These are phyloP conservation scores for Drosophila lacertosa DNA, from an alignment of 1,140 invertebrate genomes.

Conservation along the genomic window DNA sequence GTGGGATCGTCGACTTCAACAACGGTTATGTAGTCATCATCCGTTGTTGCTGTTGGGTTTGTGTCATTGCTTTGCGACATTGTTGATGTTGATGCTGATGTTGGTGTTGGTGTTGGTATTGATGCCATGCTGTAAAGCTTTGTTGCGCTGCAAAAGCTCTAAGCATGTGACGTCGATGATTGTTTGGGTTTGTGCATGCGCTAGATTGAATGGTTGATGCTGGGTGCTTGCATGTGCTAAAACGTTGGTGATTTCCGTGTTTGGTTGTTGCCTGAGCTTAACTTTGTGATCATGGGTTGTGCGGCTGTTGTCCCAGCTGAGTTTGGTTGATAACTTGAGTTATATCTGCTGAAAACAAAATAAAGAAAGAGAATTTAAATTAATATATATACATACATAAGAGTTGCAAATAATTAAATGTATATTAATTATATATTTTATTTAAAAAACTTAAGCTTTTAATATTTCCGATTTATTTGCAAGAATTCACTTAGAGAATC, in stretches of 20 bases:
- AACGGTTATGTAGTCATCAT: slow-evolving; percentile 88
- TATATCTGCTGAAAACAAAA: slow-evolving; percentile 24
- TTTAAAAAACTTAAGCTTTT: no score
- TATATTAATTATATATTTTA: no score
- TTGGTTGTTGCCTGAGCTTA: slow-evolving; percentile 20
- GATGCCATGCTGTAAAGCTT: slow-evolving; percentile 40
- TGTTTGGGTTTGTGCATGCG: slow-evolving; percentile 16
- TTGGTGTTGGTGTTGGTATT: neutral
- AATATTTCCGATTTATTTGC: no score
- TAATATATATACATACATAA: neutral
- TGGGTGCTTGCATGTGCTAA: slow-evolving; percentile 7
- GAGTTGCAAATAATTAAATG: neutral
- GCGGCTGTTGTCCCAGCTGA: slow-evolving; percentile 35
- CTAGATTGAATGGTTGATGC: neutral
- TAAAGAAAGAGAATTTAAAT: neutral
- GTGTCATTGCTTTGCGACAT: slow-evolving; percentile 25
- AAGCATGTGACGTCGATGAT: slow-evolving; percentile 24
- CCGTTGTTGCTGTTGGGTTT: slow-evolving; percentile 42
- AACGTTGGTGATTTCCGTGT: slow-evolving; percentile 1
- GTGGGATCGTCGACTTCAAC: slow-evolving; percentile 87
- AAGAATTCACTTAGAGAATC: no score
- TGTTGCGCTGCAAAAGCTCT: slow-evolving; percentile 18
- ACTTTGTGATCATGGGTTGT: slow-evolving; percentile 33
- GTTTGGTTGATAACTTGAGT: slow-evolving; percentile 4
- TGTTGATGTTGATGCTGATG: slow-evolving; percentile 26